These are phyloP conservation scores for Macrochelys suwanniensis DNA, from an alignment of 2,797 vertebrate genomes.

Conservation along the genomic window DNA sequence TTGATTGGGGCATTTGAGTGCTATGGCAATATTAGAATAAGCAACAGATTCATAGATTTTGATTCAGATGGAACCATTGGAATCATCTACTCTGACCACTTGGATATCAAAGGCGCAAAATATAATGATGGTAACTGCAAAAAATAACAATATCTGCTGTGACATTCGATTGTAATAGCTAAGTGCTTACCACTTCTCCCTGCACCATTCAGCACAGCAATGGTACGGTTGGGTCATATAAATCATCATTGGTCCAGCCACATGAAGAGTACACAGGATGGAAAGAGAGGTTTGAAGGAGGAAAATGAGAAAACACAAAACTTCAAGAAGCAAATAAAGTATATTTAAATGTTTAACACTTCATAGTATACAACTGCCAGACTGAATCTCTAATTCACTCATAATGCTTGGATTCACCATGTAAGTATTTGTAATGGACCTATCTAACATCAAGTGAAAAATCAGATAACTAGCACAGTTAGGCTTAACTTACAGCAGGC, in stretches of 20 bases:
- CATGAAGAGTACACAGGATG: constrained; percentile 47
- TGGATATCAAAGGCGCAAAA: not conserved
- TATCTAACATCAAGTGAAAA: not conserved
- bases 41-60: not conserved
- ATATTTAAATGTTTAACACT: not conserved
- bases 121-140: not conserved
- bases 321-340: constrained; percentile 44
- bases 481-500: constrained; percentile 88
- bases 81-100: not conserved
- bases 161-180: not conserved
- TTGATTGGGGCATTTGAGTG: not conserved
- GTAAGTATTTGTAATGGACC: not conserved
- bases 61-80: not conserved
- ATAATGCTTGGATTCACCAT: accelerated
- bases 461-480: not conserved
- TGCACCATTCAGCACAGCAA: constrained; percentile 72
- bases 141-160: not conserved
- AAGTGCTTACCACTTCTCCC: constrained; percentile 90
- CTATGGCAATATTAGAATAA: not conserved
- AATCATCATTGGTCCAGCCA: constrained; percentile 59
- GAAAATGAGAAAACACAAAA: constrained; percentile 47
- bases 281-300: constrained; percentile 48
- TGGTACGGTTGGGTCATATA: constrained; percentile 65
- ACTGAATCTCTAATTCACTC: not conserved
- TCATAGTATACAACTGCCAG: not conserved